A percentile compares a stretch with the other conserved stretches of the same genome.
Evolutionary conservation across 2,888 invertebrate species (phyloP).

Genomic region (Hecatera dysodea): DNA sequence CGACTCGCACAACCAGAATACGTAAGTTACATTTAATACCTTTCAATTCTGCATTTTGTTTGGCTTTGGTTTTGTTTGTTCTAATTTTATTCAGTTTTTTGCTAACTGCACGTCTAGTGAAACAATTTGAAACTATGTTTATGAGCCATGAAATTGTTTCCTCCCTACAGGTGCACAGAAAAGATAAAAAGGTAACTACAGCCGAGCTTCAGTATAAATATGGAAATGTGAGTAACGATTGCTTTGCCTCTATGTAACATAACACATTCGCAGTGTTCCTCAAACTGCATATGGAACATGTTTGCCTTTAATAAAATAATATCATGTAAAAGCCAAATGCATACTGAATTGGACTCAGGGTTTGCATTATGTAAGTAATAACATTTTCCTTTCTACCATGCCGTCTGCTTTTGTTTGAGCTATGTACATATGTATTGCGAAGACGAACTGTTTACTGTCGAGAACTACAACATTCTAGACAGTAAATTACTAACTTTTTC

Average conservation of each 20-base stretch:
- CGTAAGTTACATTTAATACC: slow-evolving; percentile 87
- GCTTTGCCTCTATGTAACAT: slow-evolving; percentile 42
- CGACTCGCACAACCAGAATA: slow-evolving; percentile 92
- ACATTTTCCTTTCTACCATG: background rate
- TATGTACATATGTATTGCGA: no score
- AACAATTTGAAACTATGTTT: slow-evolving; percentile 60
- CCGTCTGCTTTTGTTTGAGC: background rate
- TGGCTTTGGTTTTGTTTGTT: slow-evolving; percentile 31
- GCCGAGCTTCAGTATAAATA: slow-evolving; percentile 74
- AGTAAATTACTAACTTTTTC: background rate
- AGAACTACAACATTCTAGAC: background rate
- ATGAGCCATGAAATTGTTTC: slow-evolving; percentile 73
- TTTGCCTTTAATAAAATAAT: slow-evolving; percentile 11
- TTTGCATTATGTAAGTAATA: slow-evolving; percentile 28
- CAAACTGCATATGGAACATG: slow-evolving; percentile 4
- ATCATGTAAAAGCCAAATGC: slow-evolving; percentile 35
- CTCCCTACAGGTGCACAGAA: slow-evolving; percentile 85
- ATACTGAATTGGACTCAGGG: slow-evolving; percentile 11
- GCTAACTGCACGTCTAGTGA: slow-evolving; percentile 55
- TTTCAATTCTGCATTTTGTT: slow-evolving; percentile 27
- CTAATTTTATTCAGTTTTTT: slow-evolving; percentile 22
- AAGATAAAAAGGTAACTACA: slow-evolving; percentile 86
- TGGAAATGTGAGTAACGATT: slow-evolving; percentile 78
- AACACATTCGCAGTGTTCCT: slow-evolving; percentile 19
- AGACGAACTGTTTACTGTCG: background rate